Percentiles rank a stretch among this genome's conserved stretches.
Conservation (phyloP, 2,888 invertebrate genomes). For the Sesamia inferens region DNA sequence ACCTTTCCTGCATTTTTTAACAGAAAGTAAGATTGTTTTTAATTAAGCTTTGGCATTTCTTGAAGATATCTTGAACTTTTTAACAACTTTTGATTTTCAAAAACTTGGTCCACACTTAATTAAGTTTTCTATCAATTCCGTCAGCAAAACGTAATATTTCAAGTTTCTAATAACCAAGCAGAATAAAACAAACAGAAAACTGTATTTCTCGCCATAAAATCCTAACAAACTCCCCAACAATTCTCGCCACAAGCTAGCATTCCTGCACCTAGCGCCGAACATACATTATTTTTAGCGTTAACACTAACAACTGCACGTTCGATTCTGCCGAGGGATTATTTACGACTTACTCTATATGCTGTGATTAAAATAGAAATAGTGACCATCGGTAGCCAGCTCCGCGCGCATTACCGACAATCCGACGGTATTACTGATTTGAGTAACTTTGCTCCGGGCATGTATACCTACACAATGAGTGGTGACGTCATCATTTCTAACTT, state of each 20-base stretch:
- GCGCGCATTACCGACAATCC: conserved; percentile 63
- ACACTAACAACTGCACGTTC: conserved; percentile 77
- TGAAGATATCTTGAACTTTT: too few relatives aligned
- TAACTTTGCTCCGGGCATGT: conserved; percentile 15
- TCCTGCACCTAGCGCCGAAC: conserved; percentile 49
- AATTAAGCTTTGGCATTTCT: too few relatives aligned
- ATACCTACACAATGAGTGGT: conserved; percentile 3
- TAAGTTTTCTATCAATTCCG: too few relatives aligned
- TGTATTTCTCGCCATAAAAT: not conserved
- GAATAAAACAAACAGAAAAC: not conserved
- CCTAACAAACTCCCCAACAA: conserved; percentile 10
- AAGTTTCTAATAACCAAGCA: not conserved
- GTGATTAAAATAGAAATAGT: conserved; percentile 79
- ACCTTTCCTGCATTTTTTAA: too few relatives aligned
- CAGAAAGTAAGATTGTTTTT: too few relatives aligned
- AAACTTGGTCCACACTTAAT: too few relatives aligned
- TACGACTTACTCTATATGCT: conserved; percentile 74
- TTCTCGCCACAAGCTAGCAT: conserved; percentile 45
- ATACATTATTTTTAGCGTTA: conserved; percentile 68
- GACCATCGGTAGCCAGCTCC: conserved; percentile 66
- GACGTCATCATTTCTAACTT: conserved; percentile 33
- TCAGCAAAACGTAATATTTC: not conserved
- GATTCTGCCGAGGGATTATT: conserved; percentile 80
- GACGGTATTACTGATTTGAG: conserved; percentile 44
- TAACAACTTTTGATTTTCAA: too few relatives aligned